Evolutionary conservation across 2,797 vertebrate species (phyloP).

Genomic region (Lates japonicus): DNA sequence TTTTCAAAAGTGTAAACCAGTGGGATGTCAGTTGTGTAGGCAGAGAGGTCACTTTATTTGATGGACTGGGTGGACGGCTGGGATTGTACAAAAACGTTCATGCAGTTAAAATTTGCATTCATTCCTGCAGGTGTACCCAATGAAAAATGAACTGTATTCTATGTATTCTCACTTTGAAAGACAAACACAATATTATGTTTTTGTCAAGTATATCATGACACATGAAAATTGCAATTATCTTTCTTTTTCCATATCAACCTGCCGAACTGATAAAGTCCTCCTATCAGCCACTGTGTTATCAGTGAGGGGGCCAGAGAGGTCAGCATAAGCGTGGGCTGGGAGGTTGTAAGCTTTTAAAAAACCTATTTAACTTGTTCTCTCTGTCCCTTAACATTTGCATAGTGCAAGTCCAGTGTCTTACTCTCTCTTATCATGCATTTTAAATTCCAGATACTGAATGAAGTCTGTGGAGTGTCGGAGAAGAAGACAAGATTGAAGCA

Average conservation of each 20-base stretch:
- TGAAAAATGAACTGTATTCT: not conserved
- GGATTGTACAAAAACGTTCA: not conserved
- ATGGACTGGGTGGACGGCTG: not conserved
- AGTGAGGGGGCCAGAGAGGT: slow-evolving; percentile 31
- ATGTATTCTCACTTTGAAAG: slow-evolving; percentile 2
- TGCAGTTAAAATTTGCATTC: not conserved
- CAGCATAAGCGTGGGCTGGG: not conserved
- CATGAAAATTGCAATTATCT: not conserved
- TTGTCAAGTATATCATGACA: not conserved
- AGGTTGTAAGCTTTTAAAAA: slow-evolving; percentile 21
- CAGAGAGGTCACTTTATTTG: not conserved
- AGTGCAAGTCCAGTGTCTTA: slow-evolving; percentile 8
- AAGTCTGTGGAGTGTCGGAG: slow-evolving; percentile 10
- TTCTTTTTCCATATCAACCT: slow-evolving; percentile 6
- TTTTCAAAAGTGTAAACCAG: not conserved
- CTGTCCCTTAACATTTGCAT: slow-evolving; percentile 26
- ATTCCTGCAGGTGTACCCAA: no score
- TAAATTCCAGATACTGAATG: slow-evolving; percentile 18
- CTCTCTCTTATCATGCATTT: slow-evolving; percentile 22
- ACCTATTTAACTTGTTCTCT: slow-evolving; percentile 3
- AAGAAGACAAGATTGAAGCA: slow-evolving; percentile 41
- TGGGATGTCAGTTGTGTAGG: not conserved
- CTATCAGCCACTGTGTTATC: slow-evolving; percentile 19
- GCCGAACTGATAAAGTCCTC: slow-evolving; percentile 10
- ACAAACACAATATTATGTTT: not conserved